A percentile compares a stretch with the other conserved stretches of the same genome.
Conservation (phyloP, 2,888 invertebrate species). For the Synanthedon vespiformis region DNA sequence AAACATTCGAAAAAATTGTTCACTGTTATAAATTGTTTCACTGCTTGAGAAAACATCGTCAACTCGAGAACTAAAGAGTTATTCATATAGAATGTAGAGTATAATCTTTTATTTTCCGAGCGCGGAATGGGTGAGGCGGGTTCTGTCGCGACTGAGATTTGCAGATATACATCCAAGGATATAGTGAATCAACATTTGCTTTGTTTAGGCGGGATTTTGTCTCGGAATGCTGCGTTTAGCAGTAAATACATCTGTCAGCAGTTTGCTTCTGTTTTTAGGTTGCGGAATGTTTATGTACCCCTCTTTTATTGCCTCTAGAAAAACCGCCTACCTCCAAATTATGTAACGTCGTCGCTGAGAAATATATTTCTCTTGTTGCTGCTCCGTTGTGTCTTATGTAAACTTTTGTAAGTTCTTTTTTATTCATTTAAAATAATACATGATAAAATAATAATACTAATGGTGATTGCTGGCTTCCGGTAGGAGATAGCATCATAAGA, state of each 20-base stretch:
- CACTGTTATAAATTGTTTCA: slow-evolving; percentile 46
- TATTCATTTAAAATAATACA: too few species aligned
- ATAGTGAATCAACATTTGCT: slow-evolving; percentile 30
- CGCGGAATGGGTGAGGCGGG: slow-evolving; percentile 21
- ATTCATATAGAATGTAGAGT: slow-evolving; percentile 25
- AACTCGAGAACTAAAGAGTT: slow-evolving; percentile 32
- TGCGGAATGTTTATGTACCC: slow-evolving; percentile 17
- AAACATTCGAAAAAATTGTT: slow-evolving; percentile 22
- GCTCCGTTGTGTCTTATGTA: too few species aligned
- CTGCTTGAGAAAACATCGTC: slow-evolving; percentile 40
- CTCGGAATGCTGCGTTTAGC: slow-evolving; percentile 23
- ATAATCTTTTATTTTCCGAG: slow-evolving; percentile 49
- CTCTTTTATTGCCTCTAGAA: slow-evolving; percentile 14
- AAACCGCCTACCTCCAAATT: not conserved
- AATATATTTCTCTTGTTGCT: too few species aligned
- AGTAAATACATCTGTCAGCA: slow-evolving; percentile 28
- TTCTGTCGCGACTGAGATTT: slow-evolving; percentile 27
- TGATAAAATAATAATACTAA: too few species aligned
- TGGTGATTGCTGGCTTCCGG: too few species aligned
- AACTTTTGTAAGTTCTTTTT: too few species aligned
- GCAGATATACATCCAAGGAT: slow-evolving; percentile 33
- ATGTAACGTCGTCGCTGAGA: not conserved
- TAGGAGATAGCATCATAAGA: too few species aligned
- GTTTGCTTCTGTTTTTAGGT: slow-evolving; percentile 17
- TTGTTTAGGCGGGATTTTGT: slow-evolving; percentile 20